These are phyloP conservation scores for Neoniphon sammara DNA, from an alignment of 2,797 vertebrate species.

Conservation along the genomic window DNA sequence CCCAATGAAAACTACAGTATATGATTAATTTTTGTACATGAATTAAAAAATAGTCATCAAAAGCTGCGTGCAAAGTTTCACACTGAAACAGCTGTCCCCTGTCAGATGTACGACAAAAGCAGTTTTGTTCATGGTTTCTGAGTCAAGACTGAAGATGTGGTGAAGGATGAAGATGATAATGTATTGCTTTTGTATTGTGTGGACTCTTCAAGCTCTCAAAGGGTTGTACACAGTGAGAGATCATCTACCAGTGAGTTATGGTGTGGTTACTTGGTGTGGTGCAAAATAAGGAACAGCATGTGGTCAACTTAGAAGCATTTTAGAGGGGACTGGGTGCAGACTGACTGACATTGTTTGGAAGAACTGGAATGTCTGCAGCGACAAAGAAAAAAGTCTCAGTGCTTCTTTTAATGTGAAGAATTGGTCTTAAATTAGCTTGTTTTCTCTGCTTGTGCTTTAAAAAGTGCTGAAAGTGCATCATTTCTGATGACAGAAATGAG, in stretches of 20 bases:
- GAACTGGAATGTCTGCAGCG: slow-evolving; percentile 7
- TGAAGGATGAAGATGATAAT: not conserved
- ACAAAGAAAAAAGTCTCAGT: not conserved
- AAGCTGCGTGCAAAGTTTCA: not conserved
- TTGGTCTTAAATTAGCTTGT: no score
- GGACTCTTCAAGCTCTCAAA: not conserved
- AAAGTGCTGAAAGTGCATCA: not conserved
- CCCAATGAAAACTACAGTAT: no score
- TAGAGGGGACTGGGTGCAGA: not conserved
- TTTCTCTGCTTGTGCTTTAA: no score
- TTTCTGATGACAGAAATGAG: not conserved
- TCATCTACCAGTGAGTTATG: slow-evolving; percentile 5
- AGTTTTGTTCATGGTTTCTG: not conserved
- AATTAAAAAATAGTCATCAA: not conserved
- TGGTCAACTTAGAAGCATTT: slow-evolving; percentile 3
- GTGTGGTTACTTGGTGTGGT: not conserved
- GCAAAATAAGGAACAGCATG: not conserved
- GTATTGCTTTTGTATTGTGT: not conserved
- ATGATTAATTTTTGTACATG: no score
- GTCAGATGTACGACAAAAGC: not conserved
- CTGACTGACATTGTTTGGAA: not conserved
- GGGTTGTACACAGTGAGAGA: not conserved
- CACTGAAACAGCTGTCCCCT: not conserved
- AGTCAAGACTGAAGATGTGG: not conserved
- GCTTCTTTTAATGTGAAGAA: not conserved